Percentiles rank a stretch among this genome's conserved stretches.
These are phyloP conservation scores for Phrynocephalus forsythii DNA, from an alignment of 2,797 vertebrate species.

Conservation along the genomic window DNA sequence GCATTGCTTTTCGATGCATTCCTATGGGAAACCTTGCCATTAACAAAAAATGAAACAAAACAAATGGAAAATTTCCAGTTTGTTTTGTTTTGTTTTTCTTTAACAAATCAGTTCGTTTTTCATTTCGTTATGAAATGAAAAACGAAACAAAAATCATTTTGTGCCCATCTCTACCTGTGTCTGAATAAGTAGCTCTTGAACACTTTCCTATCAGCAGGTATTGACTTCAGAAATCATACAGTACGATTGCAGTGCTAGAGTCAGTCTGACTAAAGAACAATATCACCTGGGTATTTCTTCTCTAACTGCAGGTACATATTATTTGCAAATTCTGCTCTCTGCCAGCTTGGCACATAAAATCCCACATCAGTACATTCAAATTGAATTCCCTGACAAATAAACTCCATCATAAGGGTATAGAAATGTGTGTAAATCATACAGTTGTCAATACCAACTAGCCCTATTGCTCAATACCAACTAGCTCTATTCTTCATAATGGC, in stretches of 20 bases:
- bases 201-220: not conserved
- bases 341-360: slow-evolving; percentile 28
- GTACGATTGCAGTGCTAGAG: not conserved
- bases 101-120: too few species aligned
- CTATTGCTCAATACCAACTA: slow-evolving; percentile 50
- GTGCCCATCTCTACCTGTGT: not conserved
- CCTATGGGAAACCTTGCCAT: too few species aligned
- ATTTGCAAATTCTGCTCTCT: slow-evolving; percentile 31
- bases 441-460: slow-evolving; percentile 60
- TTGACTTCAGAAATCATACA: not conserved
- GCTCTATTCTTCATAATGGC: slow-evolving; percentile 57
- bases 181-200: not conserved
- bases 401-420: slow-evolving; percentile 16
- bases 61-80: too few species aligned
- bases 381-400: slow-evolving; percentile 58
- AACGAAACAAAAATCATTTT: not conserved
- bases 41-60: too few species aligned
- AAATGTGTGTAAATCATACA: slow-evolving; percentile 67
- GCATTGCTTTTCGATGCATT: too few species aligned
- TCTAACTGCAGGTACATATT: slow-evolving; percentile 39
- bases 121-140: too few species aligned
- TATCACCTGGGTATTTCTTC: not conserved
- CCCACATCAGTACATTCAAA: slow-evolving; percentile 22
- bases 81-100: too few species aligned
- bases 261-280: too few species aligned